phyloP scores from a whole-genome alignment of 2,888 invertebrate genomes.

The Teleogryllus oceanicus region DNA sequence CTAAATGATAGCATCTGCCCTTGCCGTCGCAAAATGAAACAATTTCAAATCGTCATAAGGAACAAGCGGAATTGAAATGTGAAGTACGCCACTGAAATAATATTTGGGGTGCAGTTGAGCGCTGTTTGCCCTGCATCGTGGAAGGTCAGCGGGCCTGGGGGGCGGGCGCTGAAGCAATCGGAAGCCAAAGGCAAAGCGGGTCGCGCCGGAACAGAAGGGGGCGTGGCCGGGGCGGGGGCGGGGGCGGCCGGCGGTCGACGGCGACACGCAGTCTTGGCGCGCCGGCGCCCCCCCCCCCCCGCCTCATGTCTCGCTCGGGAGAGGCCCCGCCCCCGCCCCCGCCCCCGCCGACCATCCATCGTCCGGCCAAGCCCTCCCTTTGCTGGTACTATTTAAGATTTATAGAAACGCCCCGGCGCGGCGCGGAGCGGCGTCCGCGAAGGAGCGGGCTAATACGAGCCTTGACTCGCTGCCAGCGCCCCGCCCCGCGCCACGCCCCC shows the following conservation, averaged over 20 bases:
- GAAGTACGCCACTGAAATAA: too few species aligned
- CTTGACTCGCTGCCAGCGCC: conserved; percentile 33
- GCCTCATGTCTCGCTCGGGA: background rate
- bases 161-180: too few species aligned
- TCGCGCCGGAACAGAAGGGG: too few species aligned
- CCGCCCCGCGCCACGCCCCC: background rate
- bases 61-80: too few species aligned
- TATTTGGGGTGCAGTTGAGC: too few species aligned
- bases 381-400: conserved; percentile 36
- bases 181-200: too few species aligned
- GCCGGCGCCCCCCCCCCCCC: background rate
- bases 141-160: too few species aligned
- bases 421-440: background rate
- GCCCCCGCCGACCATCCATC: conserved; percentile 30
- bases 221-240: too few species aligned
- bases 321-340: background rate
- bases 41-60: too few species aligned
- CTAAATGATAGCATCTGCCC: too few species aligned
- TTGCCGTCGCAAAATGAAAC: too few species aligned
- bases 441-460: conserved; percentile 28
- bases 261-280: conserved; percentile 18
- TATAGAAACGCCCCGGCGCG: conserved; percentile 30
- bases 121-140: too few species aligned
- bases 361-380: conserved; percentile 35
- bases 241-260: background rate